phyloP scores from a whole-genome alignment of 2,113 vertebrate genomes.

The Phodopus roborovskii region DNA sequence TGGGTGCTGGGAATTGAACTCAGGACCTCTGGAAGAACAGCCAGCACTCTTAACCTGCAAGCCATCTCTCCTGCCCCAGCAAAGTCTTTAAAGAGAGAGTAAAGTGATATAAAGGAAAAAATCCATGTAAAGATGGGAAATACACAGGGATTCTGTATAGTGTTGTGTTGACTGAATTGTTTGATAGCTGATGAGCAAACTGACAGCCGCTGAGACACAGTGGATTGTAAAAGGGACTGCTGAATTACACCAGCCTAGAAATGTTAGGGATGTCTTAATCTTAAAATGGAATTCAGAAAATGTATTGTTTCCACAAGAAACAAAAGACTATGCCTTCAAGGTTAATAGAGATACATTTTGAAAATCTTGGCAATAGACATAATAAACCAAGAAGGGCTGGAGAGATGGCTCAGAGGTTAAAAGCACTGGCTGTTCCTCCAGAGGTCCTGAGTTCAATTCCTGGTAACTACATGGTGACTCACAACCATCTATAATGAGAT shows the following conservation, averaged over 20 bases:
- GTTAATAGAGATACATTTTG: background rate
- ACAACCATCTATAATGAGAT: too few relatives aligned
- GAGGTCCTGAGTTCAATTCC: too few relatives aligned
- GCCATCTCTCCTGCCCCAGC: too few relatives aligned
- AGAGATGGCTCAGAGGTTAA: too few relatives aligned
- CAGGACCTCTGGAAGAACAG: too few relatives aligned
- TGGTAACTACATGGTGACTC: too few relatives aligned
- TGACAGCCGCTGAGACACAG: background rate
- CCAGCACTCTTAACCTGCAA: too few relatives aligned
- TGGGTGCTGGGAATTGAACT: too few relatives aligned
- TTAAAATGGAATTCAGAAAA: background rate
- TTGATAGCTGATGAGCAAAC: background rate
- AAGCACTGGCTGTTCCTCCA: too few relatives aligned
- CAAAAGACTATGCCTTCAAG: too few relatives aligned
- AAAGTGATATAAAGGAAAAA: background rate
- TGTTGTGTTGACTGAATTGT: background rate
- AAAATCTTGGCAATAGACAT: background rate
- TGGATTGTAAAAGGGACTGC: background rate
- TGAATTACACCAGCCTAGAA: background rate
- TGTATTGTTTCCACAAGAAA: background rate
- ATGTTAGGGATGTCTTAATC: background rate
- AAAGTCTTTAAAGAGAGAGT: background rate
- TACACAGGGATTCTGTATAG: background rate
- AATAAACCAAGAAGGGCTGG: background rate
- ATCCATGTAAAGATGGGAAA: background rate